phyloP scores from a whole-genome alignment of 2,113 vertebrate genomes.

The Tragelaphus imberbis region DNA sequence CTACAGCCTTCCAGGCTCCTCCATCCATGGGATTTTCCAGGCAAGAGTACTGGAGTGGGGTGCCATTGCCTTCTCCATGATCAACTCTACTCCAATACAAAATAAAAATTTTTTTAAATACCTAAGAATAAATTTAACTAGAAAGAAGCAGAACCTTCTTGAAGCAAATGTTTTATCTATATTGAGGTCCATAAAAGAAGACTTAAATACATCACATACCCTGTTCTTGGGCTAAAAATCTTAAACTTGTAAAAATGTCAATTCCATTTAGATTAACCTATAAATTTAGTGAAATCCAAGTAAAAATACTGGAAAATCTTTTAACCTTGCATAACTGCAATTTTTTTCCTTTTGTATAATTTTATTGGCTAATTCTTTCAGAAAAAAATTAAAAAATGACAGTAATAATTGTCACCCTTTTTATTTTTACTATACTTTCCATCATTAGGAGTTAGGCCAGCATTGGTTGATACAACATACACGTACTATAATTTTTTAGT shows the following conservation, averaged over 20 bases:
- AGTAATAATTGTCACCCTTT: neutral
- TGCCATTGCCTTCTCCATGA: no score
- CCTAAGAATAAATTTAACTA: neutral
- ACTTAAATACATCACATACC: neutral
- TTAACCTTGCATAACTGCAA: neutral
- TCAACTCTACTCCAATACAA: neutral
- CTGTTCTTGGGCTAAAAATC: neutral
- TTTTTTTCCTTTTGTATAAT: neutral
- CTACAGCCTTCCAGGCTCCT: no score
- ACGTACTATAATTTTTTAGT: neutral
- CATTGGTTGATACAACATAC: neutral
- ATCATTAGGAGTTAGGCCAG: neutral
- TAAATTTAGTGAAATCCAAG: neutral
- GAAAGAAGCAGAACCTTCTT: neutral
- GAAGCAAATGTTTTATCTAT: neutral
- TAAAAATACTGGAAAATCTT: neutral
- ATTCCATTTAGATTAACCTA: neutral
- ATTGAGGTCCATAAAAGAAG: neutral
- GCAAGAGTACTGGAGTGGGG: no score
- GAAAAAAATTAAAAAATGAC: neutral
- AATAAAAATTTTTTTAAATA: neutral
- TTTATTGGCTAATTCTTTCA: neutral
- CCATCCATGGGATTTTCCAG: no score
- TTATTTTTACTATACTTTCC: neutral
- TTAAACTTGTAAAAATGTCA: neutral